These are phyloP conservation scores for Turritopsis rubra DNA, from an alignment of 30 jellyfish, hydroid and myxozoan species.

Conservation along the genomic window DNA sequence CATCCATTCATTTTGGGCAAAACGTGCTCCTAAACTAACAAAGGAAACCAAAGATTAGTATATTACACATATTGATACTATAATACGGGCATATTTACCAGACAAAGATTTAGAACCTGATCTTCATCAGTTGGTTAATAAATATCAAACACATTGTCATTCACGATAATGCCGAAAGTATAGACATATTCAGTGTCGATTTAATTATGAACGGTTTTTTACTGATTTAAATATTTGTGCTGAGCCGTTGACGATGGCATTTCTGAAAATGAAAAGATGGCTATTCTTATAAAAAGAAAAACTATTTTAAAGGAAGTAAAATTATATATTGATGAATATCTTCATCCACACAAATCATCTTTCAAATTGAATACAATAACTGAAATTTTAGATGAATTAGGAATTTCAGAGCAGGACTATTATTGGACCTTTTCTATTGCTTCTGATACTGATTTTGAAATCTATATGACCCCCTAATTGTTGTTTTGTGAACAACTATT, in stretches of 20 bases:
- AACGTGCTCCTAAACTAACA: conserved; percentile 17
- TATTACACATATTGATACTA: neutral
- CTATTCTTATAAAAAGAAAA: neutral
- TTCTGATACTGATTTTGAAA: too few species aligned
- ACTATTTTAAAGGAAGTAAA: neutral
- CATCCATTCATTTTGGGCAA: conserved; percentile 23
- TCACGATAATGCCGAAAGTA: conserved; percentile 2
- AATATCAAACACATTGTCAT: conserved; percentile 14
- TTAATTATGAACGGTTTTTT: neutral
- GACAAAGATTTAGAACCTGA: conserved; percentile 5
- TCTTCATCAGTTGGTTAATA: neutral
- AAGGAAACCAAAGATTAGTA: conserved; percentile 23
- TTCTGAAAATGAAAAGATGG: neutral
- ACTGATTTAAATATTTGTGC: neutral
- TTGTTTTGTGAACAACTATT: conserved; percentile 27
- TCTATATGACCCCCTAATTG: conserved; percentile 11
- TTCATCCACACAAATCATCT: conserved; percentile 9
- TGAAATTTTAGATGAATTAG: neutral
- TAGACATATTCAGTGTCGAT: conserved; percentile 1
- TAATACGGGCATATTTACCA: neutral
- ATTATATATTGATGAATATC: neutral
- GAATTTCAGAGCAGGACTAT: conserved; percentile 9
- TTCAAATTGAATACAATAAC: neutral
- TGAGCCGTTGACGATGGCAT: conserved; percentile 2
- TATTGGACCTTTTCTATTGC: conserved; percentile 14